Conservation (phyloP, 2,113 vertebrate species). For the Aphyosemion australe region DNA sequence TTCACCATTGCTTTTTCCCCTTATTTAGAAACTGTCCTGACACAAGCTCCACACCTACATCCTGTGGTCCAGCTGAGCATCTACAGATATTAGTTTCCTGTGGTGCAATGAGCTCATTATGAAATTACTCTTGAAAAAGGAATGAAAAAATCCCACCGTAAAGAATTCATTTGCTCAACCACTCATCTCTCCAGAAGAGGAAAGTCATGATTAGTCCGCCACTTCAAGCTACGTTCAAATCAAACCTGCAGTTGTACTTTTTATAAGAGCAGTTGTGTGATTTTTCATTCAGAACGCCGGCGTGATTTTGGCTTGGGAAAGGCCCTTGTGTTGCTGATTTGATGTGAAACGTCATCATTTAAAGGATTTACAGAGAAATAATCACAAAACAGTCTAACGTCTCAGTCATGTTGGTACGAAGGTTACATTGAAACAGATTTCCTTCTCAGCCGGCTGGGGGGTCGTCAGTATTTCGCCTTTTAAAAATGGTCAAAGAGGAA, state of each 20-base stretch:
- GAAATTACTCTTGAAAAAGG: constrained; percentile 25
- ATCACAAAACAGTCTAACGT: too few species aligned
- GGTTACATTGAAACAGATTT: too few species aligned
- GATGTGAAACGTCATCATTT: constrained; percentile 1
- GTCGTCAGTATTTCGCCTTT: too few species aligned
- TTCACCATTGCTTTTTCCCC: constrained; percentile 25
- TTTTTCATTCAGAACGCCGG: constrained; percentile 42
- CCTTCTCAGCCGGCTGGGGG: too few species aligned
- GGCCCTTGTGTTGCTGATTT: constrained; percentile 18
- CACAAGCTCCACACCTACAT: constrained; percentile 12
- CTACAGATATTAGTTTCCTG: constrained; percentile 31
- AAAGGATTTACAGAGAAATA: not conserved
- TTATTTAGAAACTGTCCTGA: constrained; percentile 20
- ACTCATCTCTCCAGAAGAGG: constrained; percentile 32
- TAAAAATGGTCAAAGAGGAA: too few species aligned
- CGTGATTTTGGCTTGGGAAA: constrained; percentile 26
- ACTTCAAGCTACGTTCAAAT: constrained; percentile 34
- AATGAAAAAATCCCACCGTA: constrained; percentile 21
- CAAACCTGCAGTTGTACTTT: constrained; percentile 37
- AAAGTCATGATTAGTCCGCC: constrained; percentile 31
- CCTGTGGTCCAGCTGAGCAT: constrained; percentile 21
- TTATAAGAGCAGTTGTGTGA: constrained; percentile 40
- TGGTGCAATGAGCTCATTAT: constrained; percentile 51
- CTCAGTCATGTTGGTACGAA: too few species aligned
- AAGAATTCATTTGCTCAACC: constrained; percentile 42